Evolutionary conservation across 2,797 vertebrate genomes (phyloP).

Genomic region (Gephyroberyx darwinii): DNA sequence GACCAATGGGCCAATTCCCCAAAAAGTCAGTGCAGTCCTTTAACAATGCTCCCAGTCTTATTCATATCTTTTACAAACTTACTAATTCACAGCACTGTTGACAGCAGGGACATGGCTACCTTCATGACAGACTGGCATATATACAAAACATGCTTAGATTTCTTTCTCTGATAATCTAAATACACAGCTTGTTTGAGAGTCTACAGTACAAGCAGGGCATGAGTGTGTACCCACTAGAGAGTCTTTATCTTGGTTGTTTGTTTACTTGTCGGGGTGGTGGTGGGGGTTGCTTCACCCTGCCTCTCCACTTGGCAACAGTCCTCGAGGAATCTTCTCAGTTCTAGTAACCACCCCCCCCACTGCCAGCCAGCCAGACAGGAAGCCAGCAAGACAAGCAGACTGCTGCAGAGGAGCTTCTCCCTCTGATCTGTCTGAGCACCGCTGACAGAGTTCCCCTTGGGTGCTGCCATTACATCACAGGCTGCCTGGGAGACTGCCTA

Average conservation of each 20-base stretch:
- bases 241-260: slow-evolving; percentile 51
- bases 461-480: slow-evolving; percentile 75
- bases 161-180: no score
- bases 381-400: slow-evolving; percentile 33
- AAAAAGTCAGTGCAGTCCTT: no score
- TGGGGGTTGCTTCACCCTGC: slow-evolving; percentile 52
- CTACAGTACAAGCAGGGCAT: not conserved
- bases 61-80: slow-evolving; percentile 1
- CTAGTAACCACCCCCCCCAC: slow-evolving; percentile 63
- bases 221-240: slow-evolving; percentile 11
- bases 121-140: not conserved
- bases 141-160: no score
- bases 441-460: slow-evolving; percentile 69
- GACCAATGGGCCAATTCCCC: no score
- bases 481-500: slow-evolving; percentile 70
- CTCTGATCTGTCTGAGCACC: slow-evolving; percentile 68
- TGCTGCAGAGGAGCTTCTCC: slow-evolving; percentile 54
- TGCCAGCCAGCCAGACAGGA: slow-evolving; percentile 42
- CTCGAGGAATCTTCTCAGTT: slow-evolving; percentile 69
- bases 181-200: no score
- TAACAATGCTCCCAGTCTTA: not conserved
- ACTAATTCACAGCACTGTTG: slow-evolving; percentile 3
- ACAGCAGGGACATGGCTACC: slow-evolving; percentile 14
- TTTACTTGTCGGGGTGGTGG: slow-evolving; percentile 43
- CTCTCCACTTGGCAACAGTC: slow-evolving; percentile 75